Evolutionary conservation across 2,113 vertebrate species (phyloP).

Genomic region (Larimichthys crocea): DNA sequence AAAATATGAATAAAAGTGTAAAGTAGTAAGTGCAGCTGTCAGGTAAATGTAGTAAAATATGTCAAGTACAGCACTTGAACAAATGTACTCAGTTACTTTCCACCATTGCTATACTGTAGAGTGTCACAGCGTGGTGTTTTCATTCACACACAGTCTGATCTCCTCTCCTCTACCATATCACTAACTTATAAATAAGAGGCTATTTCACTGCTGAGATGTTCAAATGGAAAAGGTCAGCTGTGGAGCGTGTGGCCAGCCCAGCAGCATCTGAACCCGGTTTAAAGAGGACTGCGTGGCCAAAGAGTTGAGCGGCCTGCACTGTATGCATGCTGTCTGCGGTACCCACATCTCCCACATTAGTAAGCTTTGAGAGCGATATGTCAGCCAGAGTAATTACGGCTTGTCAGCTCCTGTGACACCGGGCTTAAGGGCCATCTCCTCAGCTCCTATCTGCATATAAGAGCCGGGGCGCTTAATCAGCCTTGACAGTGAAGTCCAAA

Average conservation of each 20-base stretch:
- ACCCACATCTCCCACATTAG: constrained; percentile 63
- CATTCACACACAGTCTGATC: constrained; percentile 8
- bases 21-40: too few relatives aligned
- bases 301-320: constrained; percentile 49
- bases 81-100: neutral
- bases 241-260: constrained; percentile 44
- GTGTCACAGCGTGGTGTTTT: neutral
- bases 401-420: constrained; percentile 73
- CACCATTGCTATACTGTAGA: neutral
- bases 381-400: constrained; percentile 76
- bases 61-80: neutral
- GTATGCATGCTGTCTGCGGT: constrained; percentile 15
- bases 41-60: too few relatives aligned
- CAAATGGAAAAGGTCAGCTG: constrained; percentile 47
- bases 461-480: constrained; percentile 63
- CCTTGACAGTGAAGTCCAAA: constrained; percentile 61
- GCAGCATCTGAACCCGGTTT: constrained; percentile 35
- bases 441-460: constrained; percentile 55
- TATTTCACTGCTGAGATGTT: constrained; percentile 51
- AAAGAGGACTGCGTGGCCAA: constrained; percentile 42
- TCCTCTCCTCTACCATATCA: constrained; percentile 28
- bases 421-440: constrained; percentile 67
- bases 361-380: constrained; percentile 55
- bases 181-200: constrained; percentile 48
- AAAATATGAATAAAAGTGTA: too few relatives aligned